Percentiles rank a stretch among this genome's conserved stretches.
Conservation (phyloP, 2,113 vertebrate genomes). For the Pangasianodon hypophthalmus region DNA sequence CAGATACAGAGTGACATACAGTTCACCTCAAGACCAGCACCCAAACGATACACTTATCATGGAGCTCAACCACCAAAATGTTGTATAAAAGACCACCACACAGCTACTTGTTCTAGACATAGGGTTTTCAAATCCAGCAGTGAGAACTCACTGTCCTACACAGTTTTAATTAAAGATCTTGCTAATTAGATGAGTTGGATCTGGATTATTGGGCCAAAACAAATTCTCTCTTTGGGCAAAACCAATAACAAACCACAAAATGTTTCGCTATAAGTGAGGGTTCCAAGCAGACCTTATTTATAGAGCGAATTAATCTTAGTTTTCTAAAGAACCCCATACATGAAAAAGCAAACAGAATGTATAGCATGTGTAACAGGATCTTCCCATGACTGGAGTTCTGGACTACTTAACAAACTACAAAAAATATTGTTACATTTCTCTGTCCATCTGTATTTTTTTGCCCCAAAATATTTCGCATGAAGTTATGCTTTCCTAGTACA, state of each 20-base stretch:
- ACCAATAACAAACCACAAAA: background rate
- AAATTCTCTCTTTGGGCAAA: background rate
- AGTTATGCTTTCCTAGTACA: background rate
- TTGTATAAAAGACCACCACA: background rate
- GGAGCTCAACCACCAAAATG: background rate
- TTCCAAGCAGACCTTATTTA: background rate
- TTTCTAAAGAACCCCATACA: background rate
- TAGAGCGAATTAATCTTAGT: background rate
- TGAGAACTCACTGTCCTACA: background rate
- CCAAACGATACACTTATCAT: background rate
- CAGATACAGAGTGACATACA: background rate
- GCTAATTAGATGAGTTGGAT: background rate
- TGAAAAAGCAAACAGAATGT: background rate
- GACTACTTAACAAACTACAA: background rate
- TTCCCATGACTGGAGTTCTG: background rate
- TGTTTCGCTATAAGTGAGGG: background rate
- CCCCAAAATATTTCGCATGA: background rate
- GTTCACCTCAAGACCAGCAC: background rate
- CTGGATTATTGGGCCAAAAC: background rate
- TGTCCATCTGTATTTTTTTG: background rate
- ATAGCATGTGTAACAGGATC: background rate
- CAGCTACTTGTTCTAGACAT: background rate
- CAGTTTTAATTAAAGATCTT: background rate
- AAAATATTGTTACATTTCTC: background rate
- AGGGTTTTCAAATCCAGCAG: conserved; percentile 1